Evolutionary conservation across 2,888 invertebrate species (phyloP).

Genomic region (Neocrepidodera transversa): DNA sequence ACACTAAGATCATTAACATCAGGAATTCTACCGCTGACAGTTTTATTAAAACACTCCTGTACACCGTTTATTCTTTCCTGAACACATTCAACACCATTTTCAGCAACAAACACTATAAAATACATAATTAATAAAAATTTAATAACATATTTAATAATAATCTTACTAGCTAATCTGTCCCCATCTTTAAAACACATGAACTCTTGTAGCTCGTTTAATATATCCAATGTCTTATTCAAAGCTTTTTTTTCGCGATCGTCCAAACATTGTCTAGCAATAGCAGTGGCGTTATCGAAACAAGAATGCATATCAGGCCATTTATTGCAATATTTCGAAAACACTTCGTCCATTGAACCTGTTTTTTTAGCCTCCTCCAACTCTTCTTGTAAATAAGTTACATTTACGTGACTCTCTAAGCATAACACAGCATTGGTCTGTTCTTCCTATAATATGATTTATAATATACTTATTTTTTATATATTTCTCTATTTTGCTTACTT

Average conservation of each 20-base stretch:
- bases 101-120: conserved; percentile 77
- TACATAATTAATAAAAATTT: not conserved
- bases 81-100: conserved; percentile 81
- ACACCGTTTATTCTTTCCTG: conserved; percentile 67
- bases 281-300: conserved; percentile 68
- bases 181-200: conserved; percentile 84
- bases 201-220: conserved; percentile 72
- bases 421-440: conserved; percentile 57
- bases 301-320: conserved; percentile 67
- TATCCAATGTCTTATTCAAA: conserved; percentile 69
- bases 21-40: conserved; percentile 64
- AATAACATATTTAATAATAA: conserved; percentile 1
- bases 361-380: conserved; percentile 77
- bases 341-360: conserved; percentile 62
- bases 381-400: conserved; percentile 64
- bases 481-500: conserved; percentile 55
- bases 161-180: conserved; percentile 80
- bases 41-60: conserved; percentile 69
- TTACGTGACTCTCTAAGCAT: conserved; percentile 68
- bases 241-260: conserved; percentile 68
- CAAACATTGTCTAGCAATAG: conserved; percentile 69
- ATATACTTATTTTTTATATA: not conserved
- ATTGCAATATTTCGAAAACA: conserved; percentile 69
- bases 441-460: conserved; percentile 35
- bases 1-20: conserved; percentile 60